These are phyloP conservation scores for Heloderma charlesbogerti DNA, from an alignment of 2,113 vertebrate genomes.

Conservation along the genomic window DNA sequence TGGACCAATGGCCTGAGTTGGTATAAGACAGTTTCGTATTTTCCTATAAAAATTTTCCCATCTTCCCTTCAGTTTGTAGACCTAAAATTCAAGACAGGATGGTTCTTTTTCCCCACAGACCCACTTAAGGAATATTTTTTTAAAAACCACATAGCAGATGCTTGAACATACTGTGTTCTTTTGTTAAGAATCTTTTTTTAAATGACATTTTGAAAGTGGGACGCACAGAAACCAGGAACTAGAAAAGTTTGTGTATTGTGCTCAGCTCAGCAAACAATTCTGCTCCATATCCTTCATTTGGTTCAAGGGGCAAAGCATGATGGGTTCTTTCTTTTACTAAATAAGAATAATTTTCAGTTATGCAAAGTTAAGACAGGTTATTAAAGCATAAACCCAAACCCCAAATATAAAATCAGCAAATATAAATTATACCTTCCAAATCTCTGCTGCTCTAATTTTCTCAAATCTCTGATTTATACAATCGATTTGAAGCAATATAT, in stretches of 20 bases:
- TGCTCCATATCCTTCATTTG: not conserved
- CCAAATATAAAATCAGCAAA: not conserved
- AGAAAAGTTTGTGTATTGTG: constrained; percentile 35
- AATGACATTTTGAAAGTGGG: constrained; percentile 54
- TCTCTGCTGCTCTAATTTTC: not conserved
- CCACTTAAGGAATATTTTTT: not conserved
- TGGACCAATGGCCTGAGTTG: no score
- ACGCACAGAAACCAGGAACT: constrained; percentile 31
- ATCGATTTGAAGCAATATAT: not conserved
- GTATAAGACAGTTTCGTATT: not conserved
- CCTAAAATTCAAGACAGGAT: constrained; percentile 9
- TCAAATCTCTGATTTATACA: not conserved
- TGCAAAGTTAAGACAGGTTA: not conserved
- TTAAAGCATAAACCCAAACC: not conserved
- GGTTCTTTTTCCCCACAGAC: not conserved
- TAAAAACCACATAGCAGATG: not conserved
- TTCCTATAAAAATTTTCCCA: not conserved
- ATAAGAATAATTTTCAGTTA: not conserved
- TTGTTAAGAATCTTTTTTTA: constrained; percentile 42
- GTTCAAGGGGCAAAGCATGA: not conserved
- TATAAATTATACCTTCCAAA: not conserved
- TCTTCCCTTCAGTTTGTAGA: not conserved
- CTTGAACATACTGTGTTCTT: constrained; percentile 43
- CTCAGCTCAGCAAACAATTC: not conserved
- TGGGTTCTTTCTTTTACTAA: not conserved